Evolutionary conservation across 92 coral and sea anemone species (phyloP).

Genomic region (Pocillopora grandis): DNA sequence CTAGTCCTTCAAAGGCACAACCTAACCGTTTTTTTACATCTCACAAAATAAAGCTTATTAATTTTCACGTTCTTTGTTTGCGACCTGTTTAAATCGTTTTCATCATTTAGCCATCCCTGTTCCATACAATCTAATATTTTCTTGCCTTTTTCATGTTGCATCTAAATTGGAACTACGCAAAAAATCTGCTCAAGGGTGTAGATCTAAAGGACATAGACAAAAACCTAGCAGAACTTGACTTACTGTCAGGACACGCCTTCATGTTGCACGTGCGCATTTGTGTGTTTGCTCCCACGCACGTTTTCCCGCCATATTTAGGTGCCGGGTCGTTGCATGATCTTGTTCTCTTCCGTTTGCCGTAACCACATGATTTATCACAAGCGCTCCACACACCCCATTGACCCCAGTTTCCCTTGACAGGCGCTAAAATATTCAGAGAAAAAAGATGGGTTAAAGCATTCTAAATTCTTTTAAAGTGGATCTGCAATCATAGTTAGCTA

Average conservation of each 20-base stretch:
- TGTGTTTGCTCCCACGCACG: constrained; percentile 62
- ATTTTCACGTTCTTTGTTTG: too few species aligned
- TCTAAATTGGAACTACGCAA: neutral
- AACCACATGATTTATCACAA: constrained; percentile 80
- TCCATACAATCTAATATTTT: too few species aligned
- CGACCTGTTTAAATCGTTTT: too few species aligned
- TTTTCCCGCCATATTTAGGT: constrained; percentile 76
- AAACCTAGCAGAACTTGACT: neutral
- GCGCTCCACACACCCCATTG: constrained; percentile 80
- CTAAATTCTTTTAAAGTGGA: too few species aligned
- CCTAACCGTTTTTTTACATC: too few species aligned
- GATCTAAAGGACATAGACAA: neutral
- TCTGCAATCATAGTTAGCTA: too few species aligned
- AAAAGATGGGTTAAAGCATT: neutral
- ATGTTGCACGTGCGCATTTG: constrained; percentile 74
- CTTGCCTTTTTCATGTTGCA: too few species aligned
- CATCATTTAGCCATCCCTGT: too few species aligned
- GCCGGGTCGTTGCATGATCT: constrained; percentile 83
- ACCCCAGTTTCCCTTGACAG: constrained; percentile 92
- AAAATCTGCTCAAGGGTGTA: neutral
- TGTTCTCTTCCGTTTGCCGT: constrained; percentile 69
- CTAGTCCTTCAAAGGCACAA: too few species aligned
- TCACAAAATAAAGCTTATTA: too few species aligned
- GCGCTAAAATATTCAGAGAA: constrained; percentile 52
- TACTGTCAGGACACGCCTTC: constrained; percentile 70